Evolutionary conservation across 1,140 invertebrate genomes (phyloP), one percentile per base, ranked within the genome.

Genomic region (Trachelipus rathkii): DNA sequence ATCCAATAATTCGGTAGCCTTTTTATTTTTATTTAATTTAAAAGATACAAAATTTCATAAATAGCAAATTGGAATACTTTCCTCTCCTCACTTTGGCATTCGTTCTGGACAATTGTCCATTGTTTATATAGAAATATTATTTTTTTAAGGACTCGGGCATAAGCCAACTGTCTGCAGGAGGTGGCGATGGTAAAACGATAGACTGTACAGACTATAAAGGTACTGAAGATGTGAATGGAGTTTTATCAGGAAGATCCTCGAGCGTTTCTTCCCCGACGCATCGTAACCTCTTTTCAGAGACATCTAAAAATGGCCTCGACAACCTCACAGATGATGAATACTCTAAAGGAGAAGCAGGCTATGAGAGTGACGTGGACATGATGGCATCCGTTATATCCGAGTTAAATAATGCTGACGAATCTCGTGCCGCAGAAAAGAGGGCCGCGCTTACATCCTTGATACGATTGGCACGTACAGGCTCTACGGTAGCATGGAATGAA

Each of bases 91-190:
- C 33, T 33, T 33, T 33, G 33, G 33, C 33, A 33, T 33, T 33
- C 2, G 33, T 33, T 33, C 33, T 33, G 33, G 33, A 33, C 33
- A 33, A 33, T 33, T 33, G 33, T 33, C 33, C 33, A 33, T 33
- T 33, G 33, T 33, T 33, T 33, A 33, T 33, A 33, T 33, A 33
- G 33, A 33, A 33, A 33, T 33, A 33, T 33, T 33, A 33, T 33
- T 33, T 33, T 68, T 44, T 44, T 3, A 93, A 95, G 85, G 93
- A 95, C 83, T 93, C 92, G 68, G 93, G 93, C 50, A 96, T 94
- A 78, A 93, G 91, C 82, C 95, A 93, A 84, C 92, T 92, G 90
- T 91, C 89, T 2, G 85, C 83, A 24, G 78, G 86, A 74, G 84
- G 85, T 83, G 85, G 88, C 23, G 80, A 81, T 66, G 66, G 72